phyloP scores from a whole-genome alignment of 2,797 vertebrate genomes.

The Manis javanica region DNA sequence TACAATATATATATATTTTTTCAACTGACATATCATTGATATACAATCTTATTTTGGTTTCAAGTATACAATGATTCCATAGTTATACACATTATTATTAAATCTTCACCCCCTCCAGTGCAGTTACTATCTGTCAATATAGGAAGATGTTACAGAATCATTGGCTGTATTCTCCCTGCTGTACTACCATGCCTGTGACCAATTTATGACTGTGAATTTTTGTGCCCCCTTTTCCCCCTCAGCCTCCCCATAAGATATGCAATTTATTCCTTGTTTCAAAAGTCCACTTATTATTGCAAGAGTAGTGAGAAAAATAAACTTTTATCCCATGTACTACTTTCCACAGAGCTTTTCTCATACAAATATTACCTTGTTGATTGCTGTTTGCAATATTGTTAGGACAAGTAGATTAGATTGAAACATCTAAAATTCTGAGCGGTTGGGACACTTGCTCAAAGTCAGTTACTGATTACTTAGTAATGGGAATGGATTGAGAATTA shows the following conservation, averaged over 20 bases:
- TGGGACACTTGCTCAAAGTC: not conserved
- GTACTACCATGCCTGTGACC: too few relatives aligned
- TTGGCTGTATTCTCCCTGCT: too few relatives aligned
- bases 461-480: not conserved
- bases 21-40: too few relatives aligned
- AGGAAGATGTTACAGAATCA: too few relatives aligned
- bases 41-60: too few relatives aligned
- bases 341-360: not conserved
- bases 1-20: too few relatives aligned
- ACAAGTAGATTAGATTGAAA: not conserved
- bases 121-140: too few relatives aligned
- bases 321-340: not conserved
- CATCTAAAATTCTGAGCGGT: not conserved
- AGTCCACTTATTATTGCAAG: not conserved
- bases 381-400: not conserved
- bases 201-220: too few relatives aligned
- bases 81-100: too few relatives aligned
- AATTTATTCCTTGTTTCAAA: not conserved
- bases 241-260: rapidly evolving
- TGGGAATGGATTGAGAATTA: not conserved
- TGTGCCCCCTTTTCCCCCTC: too few relatives aligned
- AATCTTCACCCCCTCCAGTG: too few relatives aligned
- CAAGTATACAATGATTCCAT: too few relatives aligned
- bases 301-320: not conserved
- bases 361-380: not conserved